Base-by-base conservation (phyloP, 2,113 vertebrate species). In the Limnothrissa miodon region DNA sequence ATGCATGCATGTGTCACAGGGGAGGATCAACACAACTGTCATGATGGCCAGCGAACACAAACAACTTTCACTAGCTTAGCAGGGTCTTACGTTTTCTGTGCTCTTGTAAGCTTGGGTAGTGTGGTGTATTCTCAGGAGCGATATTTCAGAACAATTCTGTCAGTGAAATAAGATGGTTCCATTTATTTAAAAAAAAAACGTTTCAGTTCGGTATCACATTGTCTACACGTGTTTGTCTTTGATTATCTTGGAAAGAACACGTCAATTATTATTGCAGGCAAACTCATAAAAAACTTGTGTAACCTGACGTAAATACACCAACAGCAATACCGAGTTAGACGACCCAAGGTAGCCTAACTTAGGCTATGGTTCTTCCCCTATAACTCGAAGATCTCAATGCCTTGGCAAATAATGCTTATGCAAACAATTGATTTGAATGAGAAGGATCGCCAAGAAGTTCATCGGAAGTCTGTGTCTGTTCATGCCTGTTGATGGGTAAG, bases 21-120 rank as follows among this genome's bases (percentile, higher is more conserved):
- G 33, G 13, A 81, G 45, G 15, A 82, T 82, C 81, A 36, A 48
- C 45, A 83, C 45, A 51, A 19, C 17, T 29, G 6, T 74, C 53
- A 33, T 59, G 4, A 10, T 1, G 80, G 86, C 70, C 13, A 92
- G 90, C 90, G 90, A 44, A 84, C 91, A 85, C 90, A 85, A 91
- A 91, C 9, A 88, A 83, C 59, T 25, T 79, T 74, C 29, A 74
- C 66, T 74, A 13, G 66, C 66, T 74, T 36, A 74, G 29, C 2
- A 17, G 33, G 25, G 33, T 29, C 10, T 33, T 74, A 74, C 11
- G 29, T 15, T 33, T 66, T 1, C 1, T 36, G 62, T 70, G 29
- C 29, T 29, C 10, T 56, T 21, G 11, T 13, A 17, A 74, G 66
- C 33, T 74, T 74, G 66, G 11, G 13, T 21, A 23, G 25, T 36